phyloP scores from a whole-genome alignment of 2,113 vertebrate genomes.

The Corythornis vintsioides region DNA sequence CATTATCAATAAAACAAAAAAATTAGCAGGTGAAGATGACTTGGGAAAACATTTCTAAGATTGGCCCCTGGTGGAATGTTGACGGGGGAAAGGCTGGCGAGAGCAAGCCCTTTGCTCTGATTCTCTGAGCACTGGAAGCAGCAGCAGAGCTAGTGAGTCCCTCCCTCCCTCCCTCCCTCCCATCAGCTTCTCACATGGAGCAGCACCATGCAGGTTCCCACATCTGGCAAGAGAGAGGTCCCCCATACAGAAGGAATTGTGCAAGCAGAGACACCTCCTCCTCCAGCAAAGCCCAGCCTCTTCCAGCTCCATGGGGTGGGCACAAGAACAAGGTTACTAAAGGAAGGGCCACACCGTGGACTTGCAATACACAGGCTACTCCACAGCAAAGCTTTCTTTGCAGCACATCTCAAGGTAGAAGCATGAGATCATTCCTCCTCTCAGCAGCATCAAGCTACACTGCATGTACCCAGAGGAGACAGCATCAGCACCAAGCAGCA shows the following conservation, averaged over 20 bases:
- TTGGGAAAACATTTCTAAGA: not conserved
- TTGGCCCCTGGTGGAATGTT: not conserved
- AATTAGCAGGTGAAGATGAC: not conserved
- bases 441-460: not conserved
- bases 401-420: not conserved
- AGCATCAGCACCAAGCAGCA: not conserved
- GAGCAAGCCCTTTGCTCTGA: not conserved
- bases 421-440: not conserved
- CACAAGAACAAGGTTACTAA: not conserved
- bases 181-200: not conserved
- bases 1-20: not conserved
- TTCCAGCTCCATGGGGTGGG: not conserved
- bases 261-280: not conserved
- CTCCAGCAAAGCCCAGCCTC: not conserved
- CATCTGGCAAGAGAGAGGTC: not conserved
- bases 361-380: too few species aligned
- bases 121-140: not conserved
- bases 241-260: not conserved
- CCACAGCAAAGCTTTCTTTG: not conserved
- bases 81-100: not conserved
- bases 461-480: not conserved
- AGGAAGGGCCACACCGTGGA: rapidly evolving
- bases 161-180: not conserved
- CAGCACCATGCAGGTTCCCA: not conserved
- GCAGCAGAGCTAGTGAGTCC: not conserved